Percentiles rank a stretch among this genome's conserved stretches.
Evolutionary conservation across 2,888 invertebrate species (phyloP).

Genomic region (Tachina grossa): DNA sequence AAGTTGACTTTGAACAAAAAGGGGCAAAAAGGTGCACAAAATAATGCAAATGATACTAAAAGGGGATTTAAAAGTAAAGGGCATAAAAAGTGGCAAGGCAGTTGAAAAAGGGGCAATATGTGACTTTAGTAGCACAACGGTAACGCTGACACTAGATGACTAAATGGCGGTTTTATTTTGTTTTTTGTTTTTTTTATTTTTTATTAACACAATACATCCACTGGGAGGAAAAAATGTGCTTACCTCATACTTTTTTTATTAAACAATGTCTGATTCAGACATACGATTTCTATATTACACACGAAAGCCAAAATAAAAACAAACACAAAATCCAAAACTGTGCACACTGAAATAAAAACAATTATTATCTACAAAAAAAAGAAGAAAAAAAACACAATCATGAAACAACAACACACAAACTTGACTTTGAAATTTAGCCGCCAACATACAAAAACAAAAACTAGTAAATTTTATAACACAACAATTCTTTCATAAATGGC

Average conservation of each 20-base stretch:
- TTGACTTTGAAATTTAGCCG: slow-evolving; percentile 73
- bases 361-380: not conserved
- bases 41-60: too few relatives aligned
- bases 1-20: too few relatives aligned
- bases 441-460: slow-evolving; percentile 25
- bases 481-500: slow-evolving; percentile 23
- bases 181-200: not conserved
- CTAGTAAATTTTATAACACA: slow-evolving; percentile 7
- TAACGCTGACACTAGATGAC: not conserved
- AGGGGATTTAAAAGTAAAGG: too few relatives aligned
- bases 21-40: too few relatives aligned
- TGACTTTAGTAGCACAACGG: too few relatives aligned
- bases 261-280: slow-evolving; percentile 10
- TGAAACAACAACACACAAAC: slow-evolving; percentile 60
- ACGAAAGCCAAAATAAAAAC: not conserved
- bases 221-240: slow-evolving; percentile 36
- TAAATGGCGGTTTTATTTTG: not conserved
- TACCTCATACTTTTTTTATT: slow-evolving; percentile 48
- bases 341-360: not conserved
- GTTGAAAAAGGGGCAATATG: too few relatives aligned
- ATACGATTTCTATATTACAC: not conserved
- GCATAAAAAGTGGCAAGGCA: too few relatives aligned
- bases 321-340: not conserved
- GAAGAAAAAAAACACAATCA: slow-evolving; percentile 1
- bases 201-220: not conserved